Base-by-base conservation (phyloP, 2,113 vertebrate species). In the Misgurnus mizolepis region DNA sequence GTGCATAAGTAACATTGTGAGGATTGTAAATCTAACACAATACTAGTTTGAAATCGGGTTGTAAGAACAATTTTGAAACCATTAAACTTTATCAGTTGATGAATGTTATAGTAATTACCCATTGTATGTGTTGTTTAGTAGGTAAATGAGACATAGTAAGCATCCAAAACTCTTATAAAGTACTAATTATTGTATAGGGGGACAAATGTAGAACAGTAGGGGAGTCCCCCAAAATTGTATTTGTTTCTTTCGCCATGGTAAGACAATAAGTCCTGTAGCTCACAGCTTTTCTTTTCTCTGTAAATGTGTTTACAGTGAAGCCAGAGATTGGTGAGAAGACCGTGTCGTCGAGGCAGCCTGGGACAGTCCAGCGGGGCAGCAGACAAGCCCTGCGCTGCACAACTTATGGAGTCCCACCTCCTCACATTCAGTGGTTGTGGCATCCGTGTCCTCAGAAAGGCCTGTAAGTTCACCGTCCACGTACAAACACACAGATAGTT, bases 271-370 rank as follows among this genome's bases (percentile, higher is more conserved):
- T 17, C 53, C 15, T 79, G 17, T 75, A 17, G 62, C 47, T 62
- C 11, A 84, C 64, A 53, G 47, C 53, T 80, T 22, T 65, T 70
- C 67, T 58, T 79, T 15, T 84, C 47, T 83, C 15, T 76, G 53
- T 34, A 7, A 55, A 15, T 82, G 2, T 14, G 67, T 47, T 72
- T 81, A 67, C 89, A 99, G 97, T 95, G 90, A 96, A 95, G 89
- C 97, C 97, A 1, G 94, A 96, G 86, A 98, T 99, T 88, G 97
- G 94, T 0, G 97, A 99, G 92, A 98, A 98, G 83, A 94, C 94
- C 0, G 93, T 97, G 72, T 94, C 95, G 3, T 89, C 92, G 75
- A 94, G 89, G 56, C 94, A 96, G 79, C 93, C 94, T 0, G 92
- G 87, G 67, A 91, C 94, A 0, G 92, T 95, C 61, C 91, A 88